Evolutionary conservation across 2,113 vertebrate genomes (phyloP).

Genomic region (Neogobius melanostomus): DNA sequence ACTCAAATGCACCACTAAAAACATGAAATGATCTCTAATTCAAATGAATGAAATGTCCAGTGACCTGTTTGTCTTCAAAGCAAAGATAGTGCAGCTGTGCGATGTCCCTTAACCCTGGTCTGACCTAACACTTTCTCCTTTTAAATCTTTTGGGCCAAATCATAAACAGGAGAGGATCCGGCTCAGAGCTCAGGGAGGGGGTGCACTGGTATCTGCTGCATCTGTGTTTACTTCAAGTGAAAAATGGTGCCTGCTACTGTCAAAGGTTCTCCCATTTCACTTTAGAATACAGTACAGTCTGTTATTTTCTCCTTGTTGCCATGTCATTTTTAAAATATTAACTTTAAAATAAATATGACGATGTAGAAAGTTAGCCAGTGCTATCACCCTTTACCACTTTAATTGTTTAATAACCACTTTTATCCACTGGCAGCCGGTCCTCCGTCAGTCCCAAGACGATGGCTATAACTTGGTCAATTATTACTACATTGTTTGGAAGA

Average conservation of each 20-base stretch:
- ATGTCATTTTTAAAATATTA: neutral
- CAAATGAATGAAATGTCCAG: neutral
- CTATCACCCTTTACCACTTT: too few species aligned
- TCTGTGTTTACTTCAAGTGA: conserved; percentile 30
- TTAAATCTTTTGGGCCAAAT: conserved; percentile 34
- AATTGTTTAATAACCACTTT: too few species aligned
- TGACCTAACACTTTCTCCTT: conserved; percentile 15
- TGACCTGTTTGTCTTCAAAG: conserved; percentile 12
- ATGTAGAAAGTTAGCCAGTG: too few species aligned
- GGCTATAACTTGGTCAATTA: too few species aligned
- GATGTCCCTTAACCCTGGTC: conserved; percentile 31
- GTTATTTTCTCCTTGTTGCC: neutral
- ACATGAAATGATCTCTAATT: too few species aligned
- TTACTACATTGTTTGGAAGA: too few species aligned
- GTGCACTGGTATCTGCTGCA: conserved; percentile 23
- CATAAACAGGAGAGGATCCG: conserved; percentile 52
- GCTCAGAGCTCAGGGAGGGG: conserved; percentile 5
- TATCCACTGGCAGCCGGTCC: too few species aligned
- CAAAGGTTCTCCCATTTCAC: neutral
- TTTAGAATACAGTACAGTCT: neutral
- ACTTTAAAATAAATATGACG: too few species aligned
- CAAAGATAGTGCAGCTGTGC: conserved; percentile 56
- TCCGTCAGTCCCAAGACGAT: too few species aligned
- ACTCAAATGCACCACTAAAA: too few species aligned
- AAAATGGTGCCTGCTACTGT: conserved; percentile 40